phyloP scores from a whole-genome alignment of 2,888 invertebrate species.

The Camponotus fellah region DNA sequence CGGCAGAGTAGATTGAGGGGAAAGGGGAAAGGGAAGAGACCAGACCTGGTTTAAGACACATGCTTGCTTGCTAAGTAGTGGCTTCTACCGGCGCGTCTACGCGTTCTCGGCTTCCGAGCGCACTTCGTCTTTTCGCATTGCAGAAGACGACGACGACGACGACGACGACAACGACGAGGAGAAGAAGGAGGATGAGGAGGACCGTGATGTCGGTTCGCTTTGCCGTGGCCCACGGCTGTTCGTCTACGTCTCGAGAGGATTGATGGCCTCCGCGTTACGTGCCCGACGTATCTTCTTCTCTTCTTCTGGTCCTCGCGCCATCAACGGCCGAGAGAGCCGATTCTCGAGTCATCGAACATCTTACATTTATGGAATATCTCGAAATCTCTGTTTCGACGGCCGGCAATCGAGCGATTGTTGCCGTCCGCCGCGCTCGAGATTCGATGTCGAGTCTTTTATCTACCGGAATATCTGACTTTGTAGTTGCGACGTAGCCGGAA shows the following conservation, averaged over 20 bases:
- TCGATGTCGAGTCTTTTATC: slow-evolving; percentile 65
- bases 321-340: slow-evolving; percentile 55
- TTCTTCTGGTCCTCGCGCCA: slow-evolving; percentile 49
- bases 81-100: slow-evolving; percentile 77
- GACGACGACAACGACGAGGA: slow-evolving; percentile 61
- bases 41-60: slow-evolving; percentile 76
- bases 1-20: background rate
- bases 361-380: slow-evolving; percentile 85
- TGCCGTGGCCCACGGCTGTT: slow-evolving; percentile 82
- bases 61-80: slow-evolving; percentile 81
- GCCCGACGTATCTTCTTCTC: slow-evolving; percentile 59
- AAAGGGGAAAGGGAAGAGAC: slow-evolving; percentile 24
- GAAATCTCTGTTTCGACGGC: slow-evolving; percentile 79
- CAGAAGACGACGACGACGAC: slow-evolving; percentile 70
- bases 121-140: slow-evolving; percentile 70
- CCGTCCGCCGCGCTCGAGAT: slow-evolving; percentile 57
- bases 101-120: slow-evolving; percentile 72
- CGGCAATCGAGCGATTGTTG: slow-evolving; percentile 79
- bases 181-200: slow-evolving; percentile 66
- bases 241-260: slow-evolving; percentile 84
- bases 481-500: background rate
- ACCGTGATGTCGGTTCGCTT: slow-evolving; percentile 83
- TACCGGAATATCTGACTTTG: slow-evolving; percentile 62
- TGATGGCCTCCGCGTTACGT: slow-evolving; percentile 82
- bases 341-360: slow-evolving; percentile 71